phyloP scores from a whole-genome alignment of 2,797 vertebrate genomes.

The Crenichthys baileyi region DNA sequence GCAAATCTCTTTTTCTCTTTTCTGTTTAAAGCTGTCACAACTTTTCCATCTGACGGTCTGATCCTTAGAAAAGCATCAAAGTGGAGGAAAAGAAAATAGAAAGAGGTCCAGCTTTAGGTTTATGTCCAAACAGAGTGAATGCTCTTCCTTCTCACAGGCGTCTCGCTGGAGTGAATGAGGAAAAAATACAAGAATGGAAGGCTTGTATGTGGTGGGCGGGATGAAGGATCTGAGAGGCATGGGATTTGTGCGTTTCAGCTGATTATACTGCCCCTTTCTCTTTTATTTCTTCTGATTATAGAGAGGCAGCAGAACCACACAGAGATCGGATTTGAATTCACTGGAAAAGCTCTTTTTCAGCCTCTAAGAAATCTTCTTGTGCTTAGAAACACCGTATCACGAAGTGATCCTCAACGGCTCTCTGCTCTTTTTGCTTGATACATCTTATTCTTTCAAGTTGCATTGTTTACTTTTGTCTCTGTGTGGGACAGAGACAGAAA shows the following conservation, averaged over 20 bases:
- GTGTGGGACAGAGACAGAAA: neutral
- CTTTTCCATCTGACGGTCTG: constrained; percentile 43
- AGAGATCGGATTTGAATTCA: neutral
- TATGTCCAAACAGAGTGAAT: constrained; percentile 50
- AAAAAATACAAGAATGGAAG: constrained; percentile 59
- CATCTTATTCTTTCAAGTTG: neutral
- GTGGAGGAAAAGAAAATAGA: constrained; percentile 15
- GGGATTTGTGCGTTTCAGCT: constrained; percentile 48
- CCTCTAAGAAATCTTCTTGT: neutral
- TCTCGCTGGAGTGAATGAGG: constrained; percentile 63
- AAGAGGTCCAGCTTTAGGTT: constrained; percentile 39
- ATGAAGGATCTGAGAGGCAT: constrained; percentile 46
- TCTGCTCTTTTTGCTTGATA: neutral
- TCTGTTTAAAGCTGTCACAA: constrained; percentile 57
- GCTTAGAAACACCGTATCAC: neutral
- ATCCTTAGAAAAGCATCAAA: constrained; percentile 48
- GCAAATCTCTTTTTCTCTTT: constrained; percentile 40
- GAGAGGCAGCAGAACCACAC: constrained; percentile 7
- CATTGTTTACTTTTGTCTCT: neutral
- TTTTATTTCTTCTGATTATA: constrained; percentile 18
- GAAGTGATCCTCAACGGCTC: no score
- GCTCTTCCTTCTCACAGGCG: constrained; percentile 46
- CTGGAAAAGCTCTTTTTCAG: neutral
- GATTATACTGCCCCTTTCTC: constrained; percentile 37
- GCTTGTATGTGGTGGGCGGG: constrained; percentile 71